A percentile compares a stretch with the other conserved stretches of the same genome.
phyloP scores from a whole-genome alignment of 2,113 vertebrate genomes.

The Speoplatyrhinus poulsoni region DNA sequence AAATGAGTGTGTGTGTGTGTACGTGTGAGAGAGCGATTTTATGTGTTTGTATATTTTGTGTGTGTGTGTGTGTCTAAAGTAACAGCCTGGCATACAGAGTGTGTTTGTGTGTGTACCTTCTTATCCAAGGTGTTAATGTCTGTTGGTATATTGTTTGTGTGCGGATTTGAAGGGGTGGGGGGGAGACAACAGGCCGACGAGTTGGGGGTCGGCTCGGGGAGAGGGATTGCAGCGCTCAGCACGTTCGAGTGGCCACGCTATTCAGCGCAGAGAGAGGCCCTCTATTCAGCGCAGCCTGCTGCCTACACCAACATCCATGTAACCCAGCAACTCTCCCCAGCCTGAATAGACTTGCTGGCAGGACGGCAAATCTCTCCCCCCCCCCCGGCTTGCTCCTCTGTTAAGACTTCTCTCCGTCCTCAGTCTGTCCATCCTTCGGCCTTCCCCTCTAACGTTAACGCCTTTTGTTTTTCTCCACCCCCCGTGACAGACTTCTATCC shows the following conservation, averaged over 20 bases:
- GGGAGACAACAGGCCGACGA: conserved; percentile 2
- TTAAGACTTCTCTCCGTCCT: conserved; percentile 19
- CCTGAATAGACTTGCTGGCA: conserved; percentile 65
- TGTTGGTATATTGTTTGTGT: conserved; percentile 35
- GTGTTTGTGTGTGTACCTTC: neutral
- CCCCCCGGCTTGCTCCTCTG: conserved; percentile 1
- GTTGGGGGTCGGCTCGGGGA: too few relatives aligned
- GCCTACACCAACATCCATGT: conserved; percentile 61
- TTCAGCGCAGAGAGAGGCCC: conserved; percentile 71
- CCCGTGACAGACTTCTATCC: neutral
- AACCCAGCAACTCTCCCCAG: conserved; percentile 68
- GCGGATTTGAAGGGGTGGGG: neutral
- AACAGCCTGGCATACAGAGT: neutral
- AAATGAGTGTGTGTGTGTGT: neutral
- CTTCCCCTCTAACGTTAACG: conserved; percentile 1
- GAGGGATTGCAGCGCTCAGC: conserved; percentile 70
- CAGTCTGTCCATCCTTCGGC: neutral
- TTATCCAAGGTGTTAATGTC: conserved; percentile 7
- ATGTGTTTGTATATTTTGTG: neutral
- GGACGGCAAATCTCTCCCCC: conserved; percentile 4
- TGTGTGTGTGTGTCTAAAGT: neutral
- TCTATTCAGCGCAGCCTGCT: conserved; percentile 69
- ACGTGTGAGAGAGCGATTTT: neutral
- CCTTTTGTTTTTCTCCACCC: neutral
- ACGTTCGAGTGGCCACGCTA: conserved; percentile 66